These are phyloP conservation scores for Macropus fuliginosus DNA, from an alignment of 2,797 vertebrate species.

Conservation along the genomic window DNA sequence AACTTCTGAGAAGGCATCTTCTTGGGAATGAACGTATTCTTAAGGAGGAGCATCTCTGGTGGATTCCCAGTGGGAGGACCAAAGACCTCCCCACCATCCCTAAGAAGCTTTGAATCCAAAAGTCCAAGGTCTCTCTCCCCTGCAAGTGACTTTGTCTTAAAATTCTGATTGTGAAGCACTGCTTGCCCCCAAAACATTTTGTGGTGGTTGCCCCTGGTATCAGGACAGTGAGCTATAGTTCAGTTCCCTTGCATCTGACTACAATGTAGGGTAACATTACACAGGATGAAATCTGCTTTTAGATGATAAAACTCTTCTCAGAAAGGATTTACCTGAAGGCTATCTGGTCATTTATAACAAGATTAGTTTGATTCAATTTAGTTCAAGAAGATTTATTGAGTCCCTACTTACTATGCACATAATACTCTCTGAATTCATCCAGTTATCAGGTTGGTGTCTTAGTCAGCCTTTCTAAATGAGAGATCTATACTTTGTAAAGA, in stretches of 20 bases:
- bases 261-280: not conserved
- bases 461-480: not conserved
- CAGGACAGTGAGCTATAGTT: not conserved
- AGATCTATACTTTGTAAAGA: not conserved
- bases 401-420: not conserved
- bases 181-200: not conserved
- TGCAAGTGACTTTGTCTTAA: not conserved
- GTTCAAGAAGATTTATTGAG: not conserved
- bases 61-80: not conserved
- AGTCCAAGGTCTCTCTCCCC: not conserved
- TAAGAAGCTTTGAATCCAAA: conserved; percentile 1
- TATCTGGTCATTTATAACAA: not conserved
- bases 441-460: not conserved
- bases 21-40: not conserved
- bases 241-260: not conserved
- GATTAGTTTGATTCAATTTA: not conserved
- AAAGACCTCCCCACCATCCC: not conserved
- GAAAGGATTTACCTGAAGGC: not conserved
- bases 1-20: not conserved
- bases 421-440: not conserved
- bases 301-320: not conserved
- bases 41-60: not conserved
- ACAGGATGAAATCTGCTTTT: not conserved
- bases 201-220: not conserved
- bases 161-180: not conserved